phyloP scores from a whole-genome alignment of 2,113 vertebrate genomes.

The Ursus arctos region DNA sequence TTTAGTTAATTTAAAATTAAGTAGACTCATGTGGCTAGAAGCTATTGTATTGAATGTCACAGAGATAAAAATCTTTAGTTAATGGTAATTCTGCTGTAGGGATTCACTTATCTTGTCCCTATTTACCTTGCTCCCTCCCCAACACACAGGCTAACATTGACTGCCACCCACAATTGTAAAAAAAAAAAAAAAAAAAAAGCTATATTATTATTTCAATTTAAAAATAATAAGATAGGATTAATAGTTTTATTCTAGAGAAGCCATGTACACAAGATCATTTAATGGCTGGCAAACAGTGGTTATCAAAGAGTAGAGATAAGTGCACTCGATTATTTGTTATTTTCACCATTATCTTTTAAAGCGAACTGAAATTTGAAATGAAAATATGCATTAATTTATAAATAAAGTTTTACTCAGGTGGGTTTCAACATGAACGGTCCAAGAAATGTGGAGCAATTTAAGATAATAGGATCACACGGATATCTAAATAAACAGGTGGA shows the following conservation, averaged over 20 bases:
- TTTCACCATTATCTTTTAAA: not conserved
- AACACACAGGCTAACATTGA: not conserved
- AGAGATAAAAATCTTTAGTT: not conserved
- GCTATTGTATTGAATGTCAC: not conserved
- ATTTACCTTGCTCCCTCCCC: too few relatives aligned
- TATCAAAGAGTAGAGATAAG: not conserved
- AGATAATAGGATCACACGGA: not conserved
- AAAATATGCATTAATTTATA: not conserved
- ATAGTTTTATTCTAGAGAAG: not conserved
- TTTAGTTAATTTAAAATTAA: conserved; percentile 35
- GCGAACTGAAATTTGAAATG: not conserved
- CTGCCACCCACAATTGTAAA: not conserved
- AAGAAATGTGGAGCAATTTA: not conserved
- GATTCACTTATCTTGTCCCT: not conserved
- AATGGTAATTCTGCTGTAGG: not conserved
- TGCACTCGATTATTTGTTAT: not conserved
- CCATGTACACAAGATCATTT: not conserved
- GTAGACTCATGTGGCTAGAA: not conserved
- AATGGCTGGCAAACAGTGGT: not conserved
- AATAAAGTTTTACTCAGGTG: not conserved
- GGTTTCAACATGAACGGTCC: not conserved
- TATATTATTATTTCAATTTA: not conserved
- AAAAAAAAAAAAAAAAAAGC: not conserved
- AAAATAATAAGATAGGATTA: not conserved
- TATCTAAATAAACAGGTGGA: not conserved